Percentiles rank a stretch among this genome's conserved stretches.
These are phyloP conservation scores for Linhomoeus sp. DNA, from an alignment of 2,888 invertebrate genomes.

Conservation along the genomic window DNA sequence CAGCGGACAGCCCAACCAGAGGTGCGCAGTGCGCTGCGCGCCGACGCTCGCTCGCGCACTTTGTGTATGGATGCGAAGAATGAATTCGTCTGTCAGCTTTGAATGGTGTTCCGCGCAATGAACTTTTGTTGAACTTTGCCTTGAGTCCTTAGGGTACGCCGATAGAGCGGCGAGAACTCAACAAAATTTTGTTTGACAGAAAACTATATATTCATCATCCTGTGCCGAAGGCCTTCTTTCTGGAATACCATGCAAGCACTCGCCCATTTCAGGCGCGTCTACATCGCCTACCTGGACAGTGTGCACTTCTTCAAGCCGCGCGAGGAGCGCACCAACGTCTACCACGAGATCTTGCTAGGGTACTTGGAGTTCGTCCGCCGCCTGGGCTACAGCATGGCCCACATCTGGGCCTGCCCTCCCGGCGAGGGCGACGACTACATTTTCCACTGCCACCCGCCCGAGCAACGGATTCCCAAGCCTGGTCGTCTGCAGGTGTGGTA, in stretches of 20 bases:
- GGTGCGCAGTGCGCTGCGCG: slow-evolving; percentile 16
- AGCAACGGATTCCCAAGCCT: slow-evolving; percentile 95
- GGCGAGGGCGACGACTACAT: slow-evolving; percentile 98
- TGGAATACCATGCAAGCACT: no score
- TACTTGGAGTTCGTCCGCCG: slow-evolving; percentile 75
- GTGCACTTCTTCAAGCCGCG: slow-evolving; percentile 94
- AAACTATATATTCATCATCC: no score
- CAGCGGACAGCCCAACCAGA: slow-evolving; percentile 73
- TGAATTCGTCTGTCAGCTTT: no score
- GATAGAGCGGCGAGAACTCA: no score
- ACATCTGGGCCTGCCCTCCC: slow-evolving; percentile 97
- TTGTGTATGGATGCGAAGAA: neutral
- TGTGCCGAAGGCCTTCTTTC: no score
- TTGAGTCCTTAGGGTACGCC: no score
- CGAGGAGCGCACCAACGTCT: slow-evolving; percentile 83
- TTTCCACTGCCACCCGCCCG: slow-evolving; percentile 92
- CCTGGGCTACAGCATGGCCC: slow-evolving; percentile 72
- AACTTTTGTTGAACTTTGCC: no score
- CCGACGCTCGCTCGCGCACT: no score
- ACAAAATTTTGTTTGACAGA: no score
- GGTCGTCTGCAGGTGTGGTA: slow-evolving; percentile 97
- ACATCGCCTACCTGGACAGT: slow-evolving; percentile 91
- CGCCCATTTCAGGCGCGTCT: slow-evolving; percentile 61
- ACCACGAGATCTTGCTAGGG: slow-evolving; percentile 88
- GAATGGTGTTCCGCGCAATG: no score